phyloP scores from a whole-genome alignment of 2,888 invertebrate species.

The Molanna angustata region DNA sequence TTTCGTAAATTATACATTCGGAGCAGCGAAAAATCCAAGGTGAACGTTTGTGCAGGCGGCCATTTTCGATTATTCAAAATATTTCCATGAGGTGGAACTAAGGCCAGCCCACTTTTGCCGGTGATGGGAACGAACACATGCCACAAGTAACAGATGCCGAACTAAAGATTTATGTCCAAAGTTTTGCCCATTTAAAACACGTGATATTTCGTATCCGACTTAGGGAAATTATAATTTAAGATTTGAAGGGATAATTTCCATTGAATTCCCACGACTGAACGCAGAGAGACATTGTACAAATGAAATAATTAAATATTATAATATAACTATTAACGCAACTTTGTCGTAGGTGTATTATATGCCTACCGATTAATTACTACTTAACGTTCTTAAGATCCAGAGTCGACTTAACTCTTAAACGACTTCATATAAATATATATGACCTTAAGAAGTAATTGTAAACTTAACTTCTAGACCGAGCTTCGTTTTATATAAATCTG shows the following conservation, averaged over 20 bases:
- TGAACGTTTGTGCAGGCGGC: neutral
- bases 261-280: conserved; percentile 5
- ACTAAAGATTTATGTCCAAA: conserved; percentile 30
- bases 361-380: conserved; percentile 12
- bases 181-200: conserved; percentile 33
- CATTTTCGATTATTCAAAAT: conserved; percentile 10
- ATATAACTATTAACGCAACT: conserved; percentile 11
- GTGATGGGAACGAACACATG: conserved; percentile 23
- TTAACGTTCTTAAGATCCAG: conserved; percentile 11
- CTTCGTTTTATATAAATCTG: too few species aligned
- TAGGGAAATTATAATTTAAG: conserved; percentile 30
- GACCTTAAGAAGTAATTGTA: too few species aligned
- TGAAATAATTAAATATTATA: too few species aligned
- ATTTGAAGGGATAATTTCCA: conserved; percentile 14
- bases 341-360: conserved; percentile 17
- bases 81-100: conserved; percentile 13
- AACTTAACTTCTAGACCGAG: too few species aligned
- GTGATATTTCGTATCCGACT: conserved; percentile 31
- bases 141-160: conserved; percentile 28
- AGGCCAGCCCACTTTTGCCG: too few species aligned
- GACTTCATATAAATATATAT: too few species aligned
- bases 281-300: conserved; percentile 7
- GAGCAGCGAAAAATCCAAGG: neutral
- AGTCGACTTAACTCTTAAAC: too few species aligned
- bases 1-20: conserved; percentile 9